phyloP scores from a whole-genome alignment of 2,888 invertebrate species.

The Cancer borealis region DNA sequence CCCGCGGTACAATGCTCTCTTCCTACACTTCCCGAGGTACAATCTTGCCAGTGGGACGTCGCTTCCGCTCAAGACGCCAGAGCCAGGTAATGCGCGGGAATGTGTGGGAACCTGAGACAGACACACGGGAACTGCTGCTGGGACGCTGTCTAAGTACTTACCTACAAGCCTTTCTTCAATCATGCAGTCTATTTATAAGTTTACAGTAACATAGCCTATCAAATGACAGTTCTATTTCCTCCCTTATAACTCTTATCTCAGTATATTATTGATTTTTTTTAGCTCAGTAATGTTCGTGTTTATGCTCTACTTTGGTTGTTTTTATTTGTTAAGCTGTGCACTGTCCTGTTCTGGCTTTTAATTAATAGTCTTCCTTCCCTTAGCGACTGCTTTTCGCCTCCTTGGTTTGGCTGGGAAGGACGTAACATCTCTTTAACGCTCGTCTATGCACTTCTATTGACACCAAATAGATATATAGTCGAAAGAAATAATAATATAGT shows the following conservation, averaged over 20 bases:
- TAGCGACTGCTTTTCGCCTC: not conserved
- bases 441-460: not conserved
- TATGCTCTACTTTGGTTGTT: not conserved
- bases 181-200: not conserved
- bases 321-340: not conserved
- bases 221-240: not conserved
- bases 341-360: not conserved
- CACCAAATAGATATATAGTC: not conserved
- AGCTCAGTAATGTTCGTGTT: not conserved
- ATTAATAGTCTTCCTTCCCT: too few species aligned
- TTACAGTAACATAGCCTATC: too few species aligned
- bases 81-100: conserved; percentile 28
- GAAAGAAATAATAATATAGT: not conserved
- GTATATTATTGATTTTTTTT: not conserved
- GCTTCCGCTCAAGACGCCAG: conserved; percentile 39
- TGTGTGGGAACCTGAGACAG: conserved; percentile 36
- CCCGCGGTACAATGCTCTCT: conserved; percentile 30
- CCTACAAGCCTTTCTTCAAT: not conserved
- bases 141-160: not conserved
- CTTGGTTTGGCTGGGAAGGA: too few species aligned
- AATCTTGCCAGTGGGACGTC: conserved; percentile 27
- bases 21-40: not conserved
- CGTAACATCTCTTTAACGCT: too few species aligned
- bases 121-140: conserved; percentile 30
- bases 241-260: not conserved